A percentile compares a stretch with the other conserved stretches of the same genome.
These are phyloP conservation scores for Drosophila tanythrix DNA, from an alignment of 2,888 invertebrate genomes.

Conservation along the genomic window DNA sequence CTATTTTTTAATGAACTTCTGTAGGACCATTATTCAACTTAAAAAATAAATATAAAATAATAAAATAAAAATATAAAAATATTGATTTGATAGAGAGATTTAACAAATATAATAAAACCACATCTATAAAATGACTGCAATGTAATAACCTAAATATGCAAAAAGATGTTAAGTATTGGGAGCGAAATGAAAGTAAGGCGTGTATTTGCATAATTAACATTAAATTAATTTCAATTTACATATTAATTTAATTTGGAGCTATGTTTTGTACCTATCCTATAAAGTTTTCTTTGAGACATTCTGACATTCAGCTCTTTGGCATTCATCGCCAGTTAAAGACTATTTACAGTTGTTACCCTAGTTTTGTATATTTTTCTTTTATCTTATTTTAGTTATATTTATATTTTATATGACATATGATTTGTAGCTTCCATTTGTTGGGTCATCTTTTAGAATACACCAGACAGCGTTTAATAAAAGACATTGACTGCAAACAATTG, in stretches of 20 bases:
- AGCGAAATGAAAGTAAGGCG: no score
- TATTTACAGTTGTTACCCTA: not conserved
- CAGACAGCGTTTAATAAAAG: conserved; percentile 20
- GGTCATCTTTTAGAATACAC: not conserved
- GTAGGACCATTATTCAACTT: not conserved
- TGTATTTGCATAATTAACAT: no score
- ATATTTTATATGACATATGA: not conserved
- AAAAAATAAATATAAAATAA: not conserved
- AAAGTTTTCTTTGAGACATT: not conserved
- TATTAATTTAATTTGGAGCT: not conserved
- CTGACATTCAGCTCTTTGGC: not conserved
- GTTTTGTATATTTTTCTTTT: not conserved
- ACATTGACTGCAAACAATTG: conserved; percentile 63
- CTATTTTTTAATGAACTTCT: not conserved
- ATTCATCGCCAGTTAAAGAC: not conserved
- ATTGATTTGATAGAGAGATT: not conserved
- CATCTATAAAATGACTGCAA: no score
- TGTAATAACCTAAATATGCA: no score
- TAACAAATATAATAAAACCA: no score
- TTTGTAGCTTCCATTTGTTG: no score
- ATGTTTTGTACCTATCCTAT: not conserved
- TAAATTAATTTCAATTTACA: no score
- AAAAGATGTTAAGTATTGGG: no score
- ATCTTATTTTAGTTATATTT: not conserved
- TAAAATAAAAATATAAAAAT: not conserved